Base-by-base conservation (phyloP, 1,140 invertebrate genomes). In the Trichogramma pretiosum region DNA sequence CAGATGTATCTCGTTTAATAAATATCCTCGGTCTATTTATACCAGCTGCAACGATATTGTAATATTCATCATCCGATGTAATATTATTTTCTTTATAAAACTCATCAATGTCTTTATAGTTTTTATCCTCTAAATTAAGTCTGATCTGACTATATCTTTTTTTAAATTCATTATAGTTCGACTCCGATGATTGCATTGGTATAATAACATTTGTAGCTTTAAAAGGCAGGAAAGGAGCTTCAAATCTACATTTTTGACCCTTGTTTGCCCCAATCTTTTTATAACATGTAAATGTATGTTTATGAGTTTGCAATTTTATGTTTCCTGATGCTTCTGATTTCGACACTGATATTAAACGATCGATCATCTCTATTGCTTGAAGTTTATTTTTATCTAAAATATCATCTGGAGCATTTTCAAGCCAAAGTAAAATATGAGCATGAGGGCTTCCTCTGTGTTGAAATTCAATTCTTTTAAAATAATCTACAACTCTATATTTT, bases 361-460 rank as follows among this genome's bases (percentile, higher is more conserved):
- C 42, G n/a, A 56, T 53, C 16, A 56, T 24, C 28, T 22, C 13
- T 11, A 56, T 48, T 17, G 47, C 39, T 9, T 41, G 28, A 16
- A 37, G 2, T 4, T 50, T 24, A 39, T 54, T 23, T 35, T 23
- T 23, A 32, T 30, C 19, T 57, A 55, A 56, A 44, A 26, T 59
- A 60, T 41, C 51, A 32, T 13, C n/a, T 41, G 60, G 61, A 45
- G 63, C 56, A 51, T 66, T 56, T 21, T 50, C 45, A 11, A 66
- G 39, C 65, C 61, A 67, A 2, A 56, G 16, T 34, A 67, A 44
- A 28, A 56, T 59, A 49, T 67, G 65, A 8, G 55, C 54, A 53
- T 56, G 59, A 41, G 57, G 67, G 59, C 61, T 69, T 19, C 57
- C 70, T 41, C 48, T n/a, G n/a, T n/a, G n/a, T n/a, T n/a, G n/a